Conservation (phyloP, 2,797 vertebrate species). For the Borostomias antarcticus region DNA sequence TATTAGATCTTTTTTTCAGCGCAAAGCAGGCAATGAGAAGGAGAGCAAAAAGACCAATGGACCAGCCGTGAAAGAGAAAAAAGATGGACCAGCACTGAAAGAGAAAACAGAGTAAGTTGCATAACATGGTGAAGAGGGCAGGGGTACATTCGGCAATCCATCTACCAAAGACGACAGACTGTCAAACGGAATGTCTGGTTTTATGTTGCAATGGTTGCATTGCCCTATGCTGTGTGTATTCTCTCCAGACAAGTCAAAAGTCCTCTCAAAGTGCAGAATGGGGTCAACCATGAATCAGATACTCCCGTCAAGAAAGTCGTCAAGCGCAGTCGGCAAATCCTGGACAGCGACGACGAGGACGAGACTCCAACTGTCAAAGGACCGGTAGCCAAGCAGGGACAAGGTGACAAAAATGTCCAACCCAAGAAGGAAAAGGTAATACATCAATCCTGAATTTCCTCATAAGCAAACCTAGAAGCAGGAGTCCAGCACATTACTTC, state of each 20-base stretch:
- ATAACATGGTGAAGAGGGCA: not conserved
- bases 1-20: constrained; percentile 76
- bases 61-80: constrained; percentile 46
- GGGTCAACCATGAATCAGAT: constrained; percentile 53
- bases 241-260: constrained; percentile 65
- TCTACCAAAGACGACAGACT: not conserved
- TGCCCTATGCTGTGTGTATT: not conserved
- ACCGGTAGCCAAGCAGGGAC: constrained; percentile 23
- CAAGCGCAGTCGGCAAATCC: constrained; percentile 71
- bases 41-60: constrained; percentile 60
- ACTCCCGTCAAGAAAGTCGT: constrained; percentile 70
- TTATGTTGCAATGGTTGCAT: not conserved
- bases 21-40: constrained; percentile 64
- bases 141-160: not conserved
- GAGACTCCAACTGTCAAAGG: constrained; percentile 55
- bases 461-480: not conserved
- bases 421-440: constrained; percentile 47
- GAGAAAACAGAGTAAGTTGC: constrained; percentile 63
- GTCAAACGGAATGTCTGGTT: not conserved
- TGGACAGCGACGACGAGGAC: constrained; percentile 79
- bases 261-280: constrained; percentile 78
- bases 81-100: no score
- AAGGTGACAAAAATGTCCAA: constrained; percentile 27
- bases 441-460: not conserved
- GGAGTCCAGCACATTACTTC: not conserved